Conservation (phyloP, 2,113 vertebrate genomes). For the Burhinus bistriatus region DNA sequence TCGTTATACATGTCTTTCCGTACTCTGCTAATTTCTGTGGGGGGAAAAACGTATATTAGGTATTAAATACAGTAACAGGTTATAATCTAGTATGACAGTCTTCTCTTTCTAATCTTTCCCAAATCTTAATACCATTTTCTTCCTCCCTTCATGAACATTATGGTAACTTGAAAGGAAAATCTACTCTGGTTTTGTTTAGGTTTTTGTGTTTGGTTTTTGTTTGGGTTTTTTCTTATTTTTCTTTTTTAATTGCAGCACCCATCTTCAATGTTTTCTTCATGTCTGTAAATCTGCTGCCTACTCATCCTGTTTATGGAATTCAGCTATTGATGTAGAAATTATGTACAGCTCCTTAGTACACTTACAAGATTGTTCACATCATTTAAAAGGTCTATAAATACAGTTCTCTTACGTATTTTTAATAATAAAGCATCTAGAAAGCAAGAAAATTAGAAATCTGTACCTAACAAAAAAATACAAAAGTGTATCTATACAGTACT, state of each 20-base stretch:
- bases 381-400: background rate
- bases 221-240: too few relatives aligned
- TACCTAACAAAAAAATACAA: background rate
- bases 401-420: accelerated
- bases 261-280: background rate
- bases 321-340: background rate
- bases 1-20: slow-evolving; percentile 99
- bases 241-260: background rate
- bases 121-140: background rate
- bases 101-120: background rate
- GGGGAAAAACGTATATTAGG: slow-evolving; percentile 65
- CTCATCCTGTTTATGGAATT: background rate
- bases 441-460: background rate
- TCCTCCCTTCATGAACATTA: background rate
- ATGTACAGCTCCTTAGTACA: background rate
- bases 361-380: background rate
- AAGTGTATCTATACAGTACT: background rate
- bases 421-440: background rate
- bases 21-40: slow-evolving; percentile 96
- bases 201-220: background rate
- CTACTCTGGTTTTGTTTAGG: background rate
- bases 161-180: background rate
- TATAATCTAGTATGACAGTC: slow-evolving; percentile 11
- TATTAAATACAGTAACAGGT: slow-evolving; percentile 63
- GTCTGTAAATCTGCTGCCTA: background rate